A percentile compares a stretch with the other conserved stretches of the same genome.
These are phyloP conservation scores for Agrochola litura DNA, from an alignment of 2,888 invertebrate genomes.

Conservation along the genomic window DNA sequence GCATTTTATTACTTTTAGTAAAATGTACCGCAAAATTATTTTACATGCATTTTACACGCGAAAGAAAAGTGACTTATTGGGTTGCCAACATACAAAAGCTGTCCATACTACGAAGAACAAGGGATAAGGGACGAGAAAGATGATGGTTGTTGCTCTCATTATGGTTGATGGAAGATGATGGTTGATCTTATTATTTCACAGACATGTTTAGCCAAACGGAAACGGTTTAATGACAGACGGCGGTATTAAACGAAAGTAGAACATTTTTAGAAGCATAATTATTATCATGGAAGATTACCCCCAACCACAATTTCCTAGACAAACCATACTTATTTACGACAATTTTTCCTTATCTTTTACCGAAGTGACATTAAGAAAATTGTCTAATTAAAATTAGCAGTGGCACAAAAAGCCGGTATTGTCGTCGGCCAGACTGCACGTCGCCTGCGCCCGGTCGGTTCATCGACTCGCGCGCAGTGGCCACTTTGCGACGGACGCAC, in stretches of 20 bases:
- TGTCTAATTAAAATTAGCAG: slow-evolving; percentile 30
- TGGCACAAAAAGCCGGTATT: slow-evolving; percentile 35
- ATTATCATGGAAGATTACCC: slow-evolving; percentile 27
- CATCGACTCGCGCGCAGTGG: slow-evolving; percentile 48
- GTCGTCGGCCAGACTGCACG: slow-evolving; percentile 58
- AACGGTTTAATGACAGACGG: neutral
- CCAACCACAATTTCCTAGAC: neutral
- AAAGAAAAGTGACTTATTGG: neutral
- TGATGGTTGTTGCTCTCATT: neutral
- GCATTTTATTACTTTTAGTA: neutral
- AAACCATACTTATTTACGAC: neutral
- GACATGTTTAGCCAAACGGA: neutral
- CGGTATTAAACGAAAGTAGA: slow-evolving; percentile 21
- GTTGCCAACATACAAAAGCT: neutral
- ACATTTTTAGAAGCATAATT: slow-evolving; percentile 16
- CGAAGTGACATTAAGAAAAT: slow-evolving; percentile 5
- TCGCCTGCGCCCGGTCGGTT: slow-evolving; percentile 47
- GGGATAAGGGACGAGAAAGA: neutral
- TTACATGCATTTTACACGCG: neutral
- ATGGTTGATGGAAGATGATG: too few relatives aligned
- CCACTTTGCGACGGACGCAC: slow-evolving; percentile 14
- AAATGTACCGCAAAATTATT: neutral
- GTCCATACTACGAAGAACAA: neutral
- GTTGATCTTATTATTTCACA: slow-evolving; percentile 7
- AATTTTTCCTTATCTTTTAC: slow-evolving; percentile 15